A percentile compares a stretch with the other conserved stretches of the same genome.
These are phyloP conservation scores for Mercenaria mercenaria DNA, from an alignment of 1,140 invertebrate species.

Conservation along the genomic window DNA sequence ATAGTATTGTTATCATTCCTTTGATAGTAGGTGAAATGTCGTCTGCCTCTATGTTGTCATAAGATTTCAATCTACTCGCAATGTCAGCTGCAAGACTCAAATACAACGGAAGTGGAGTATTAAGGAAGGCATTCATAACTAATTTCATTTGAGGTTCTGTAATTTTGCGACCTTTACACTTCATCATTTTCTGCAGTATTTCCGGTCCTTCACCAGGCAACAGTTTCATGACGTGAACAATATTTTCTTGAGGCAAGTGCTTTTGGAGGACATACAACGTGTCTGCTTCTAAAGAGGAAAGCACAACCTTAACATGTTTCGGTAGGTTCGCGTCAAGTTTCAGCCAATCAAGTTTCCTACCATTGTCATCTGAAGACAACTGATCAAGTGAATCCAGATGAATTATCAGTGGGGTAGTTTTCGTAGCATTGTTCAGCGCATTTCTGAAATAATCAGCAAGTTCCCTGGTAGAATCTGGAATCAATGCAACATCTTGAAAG, in stretches of 20 bases:
- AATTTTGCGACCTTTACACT: constrained; percentile 89
- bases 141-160: constrained; percentile 67
- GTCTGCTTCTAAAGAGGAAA: constrained; percentile 70
- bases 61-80: constrained; percentile 67
- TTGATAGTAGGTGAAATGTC: constrained; percentile 61
- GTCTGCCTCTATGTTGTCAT: constrained; percentile 46
- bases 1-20: constrained; percentile 67
- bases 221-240: constrained; percentile 66
- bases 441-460: constrained; percentile 18
- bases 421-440: background rate
- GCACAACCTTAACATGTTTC: constrained; percentile 74
- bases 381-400: constrained; percentile 80
- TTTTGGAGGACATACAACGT: constrained; percentile 67
- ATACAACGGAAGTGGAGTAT: constrained; percentile 69
- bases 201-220: constrained; percentile 58
- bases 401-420: constrained; percentile 70
- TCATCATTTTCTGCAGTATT: constrained; percentile 6
- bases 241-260: constrained; percentile 61
- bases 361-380: constrained; percentile 66
- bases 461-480: background rate
- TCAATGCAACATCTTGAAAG: background rate
- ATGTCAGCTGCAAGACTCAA: constrained; percentile 67
- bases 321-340: constrained; percentile 67
- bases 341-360: constrained; percentile 78
- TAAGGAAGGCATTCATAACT: constrained; percentile 70